Evolutionary conservation across 1,140 invertebrate genomes (phyloP), one percentile per base, ranked within the genome.

Genomic region (Delia radicum): DNA sequence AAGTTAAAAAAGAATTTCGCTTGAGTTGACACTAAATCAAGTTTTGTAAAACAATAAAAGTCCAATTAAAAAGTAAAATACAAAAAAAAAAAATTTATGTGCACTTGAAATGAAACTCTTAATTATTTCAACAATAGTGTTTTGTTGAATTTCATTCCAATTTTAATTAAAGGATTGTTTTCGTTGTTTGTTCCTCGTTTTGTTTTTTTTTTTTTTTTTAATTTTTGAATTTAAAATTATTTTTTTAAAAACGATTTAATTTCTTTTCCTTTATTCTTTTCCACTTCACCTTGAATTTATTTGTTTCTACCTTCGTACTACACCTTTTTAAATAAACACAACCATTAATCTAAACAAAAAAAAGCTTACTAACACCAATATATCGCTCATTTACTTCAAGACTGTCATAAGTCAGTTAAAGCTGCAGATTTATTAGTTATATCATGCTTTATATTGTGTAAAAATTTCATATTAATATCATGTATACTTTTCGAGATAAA

Each of bases 271-370:
- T 42, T 42, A 5, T 55, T 5, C 48, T 21, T 55, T 55, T 55
- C 48, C 4, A 55, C 7, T 55, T 55, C 21, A 55, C 48, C 48
- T 55, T 55, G 48, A 55, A 55, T 55, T 55, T 55, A 18, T 55
- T 42, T 42, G 48, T 55, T 21, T 55, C 48, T 55, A 10, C 37
- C 7, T 55, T 55, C 48, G 48, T n/a, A n/a, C 18, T 55, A 21
- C 48, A 55, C 18, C 48, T 21, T n/a, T 55, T 55, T 21, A 55
- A 55, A 18, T 55, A 55, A 55, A 55, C 48, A 55, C 18, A 55
- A 55, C 48, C 48, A 55, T 55, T 55, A 55, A 55, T 55, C 48
- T 55, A 55, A 55, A 55, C 48, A 21, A n/a, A 55, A 55, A 55
- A 55, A 55, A 7, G 5, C 7, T 55, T n/a, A 21, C 48, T 8